Evolutionary conservation across 2,113 vertebrate genomes (phyloP).

Genomic region (Myrmecophaga tridactyla): DNA sequence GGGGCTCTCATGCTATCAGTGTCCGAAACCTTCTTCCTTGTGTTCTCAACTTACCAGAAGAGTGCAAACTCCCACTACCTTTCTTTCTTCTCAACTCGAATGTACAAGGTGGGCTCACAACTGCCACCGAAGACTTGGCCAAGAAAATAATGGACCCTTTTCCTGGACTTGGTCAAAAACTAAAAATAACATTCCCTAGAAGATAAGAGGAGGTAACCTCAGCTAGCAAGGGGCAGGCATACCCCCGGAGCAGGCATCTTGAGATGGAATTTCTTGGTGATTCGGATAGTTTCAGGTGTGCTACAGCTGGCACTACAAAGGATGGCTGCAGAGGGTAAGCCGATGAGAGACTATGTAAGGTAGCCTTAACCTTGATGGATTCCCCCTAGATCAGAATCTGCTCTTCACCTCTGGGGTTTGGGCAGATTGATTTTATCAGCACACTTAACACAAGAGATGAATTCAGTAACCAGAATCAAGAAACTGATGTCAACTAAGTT

Average conservation of each 20-base stretch:
- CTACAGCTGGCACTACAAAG: background rate
- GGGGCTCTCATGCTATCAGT: background rate
- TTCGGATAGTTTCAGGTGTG: background rate
- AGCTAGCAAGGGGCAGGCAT: background rate
- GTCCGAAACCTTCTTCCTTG: background rate
- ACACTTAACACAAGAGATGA: background rate
- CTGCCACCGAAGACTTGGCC: background rate
- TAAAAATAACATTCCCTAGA: background rate
- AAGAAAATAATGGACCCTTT: background rate
- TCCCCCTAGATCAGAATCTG: background rate
- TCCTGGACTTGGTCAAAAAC: conserved; percentile 1
- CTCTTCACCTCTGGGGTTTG: background rate
- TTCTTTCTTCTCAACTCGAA: background rate
- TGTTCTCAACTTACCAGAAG: background rate
- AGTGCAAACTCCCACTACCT: background rate
- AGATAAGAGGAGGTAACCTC: background rate
- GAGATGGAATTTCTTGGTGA: background rate
- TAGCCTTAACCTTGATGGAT: background rate
- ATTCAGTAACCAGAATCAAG: background rate
- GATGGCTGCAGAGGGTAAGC: background rate
- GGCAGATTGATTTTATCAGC: background rate
- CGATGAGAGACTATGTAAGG: background rate
- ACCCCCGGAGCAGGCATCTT: background rate
- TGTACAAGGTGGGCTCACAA: background rate
- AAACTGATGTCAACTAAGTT: background rate